Percentiles rank a stretch among this genome's conserved stretches.
phyloP scores from a whole-genome alignment of 2,113 vertebrate species.

The Ginglymostoma cirratum region DNA sequence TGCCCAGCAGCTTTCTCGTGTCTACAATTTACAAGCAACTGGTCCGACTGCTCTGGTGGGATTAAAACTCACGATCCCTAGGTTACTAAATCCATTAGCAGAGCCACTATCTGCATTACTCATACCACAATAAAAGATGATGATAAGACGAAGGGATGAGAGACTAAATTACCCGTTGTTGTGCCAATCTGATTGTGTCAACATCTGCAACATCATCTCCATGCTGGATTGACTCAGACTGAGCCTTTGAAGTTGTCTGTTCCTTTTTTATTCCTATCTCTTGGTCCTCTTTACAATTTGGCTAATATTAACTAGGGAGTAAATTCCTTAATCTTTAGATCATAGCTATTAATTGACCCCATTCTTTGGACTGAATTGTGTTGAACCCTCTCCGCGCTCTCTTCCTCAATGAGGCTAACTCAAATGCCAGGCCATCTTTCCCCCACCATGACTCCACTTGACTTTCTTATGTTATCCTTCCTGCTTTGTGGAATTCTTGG shows the following conservation, averaged over 20 bases:
- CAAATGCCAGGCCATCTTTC: neutral
- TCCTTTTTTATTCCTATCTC: neutral
- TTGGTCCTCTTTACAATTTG: neutral
- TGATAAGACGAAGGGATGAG: neutral
- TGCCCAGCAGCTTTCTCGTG: too few species aligned
- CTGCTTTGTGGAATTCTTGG: neutral
- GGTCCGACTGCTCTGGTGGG: neutral
- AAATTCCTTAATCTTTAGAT: neutral
- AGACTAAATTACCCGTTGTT: neutral
- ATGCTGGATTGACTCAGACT: neutral
- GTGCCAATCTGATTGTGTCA: slow-evolving; percentile 7
- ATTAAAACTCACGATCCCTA: neutral
- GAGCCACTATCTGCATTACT: neutral
- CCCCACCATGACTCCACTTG: neutral
- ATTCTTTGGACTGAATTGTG: neutral
- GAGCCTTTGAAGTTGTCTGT: neutral
- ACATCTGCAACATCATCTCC: neutral
- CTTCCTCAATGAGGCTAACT: neutral
- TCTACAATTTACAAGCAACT: neutral
- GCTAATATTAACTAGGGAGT: neutral
- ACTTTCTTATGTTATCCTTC: neutral
- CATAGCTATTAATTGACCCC: neutral
- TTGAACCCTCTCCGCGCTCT: neutral
- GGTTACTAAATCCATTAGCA: neutral
- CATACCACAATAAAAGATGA: neutral